Base-by-base conservation (phyloP, 2,113 vertebrate species). In the Hypanus sabinus region DNA sequence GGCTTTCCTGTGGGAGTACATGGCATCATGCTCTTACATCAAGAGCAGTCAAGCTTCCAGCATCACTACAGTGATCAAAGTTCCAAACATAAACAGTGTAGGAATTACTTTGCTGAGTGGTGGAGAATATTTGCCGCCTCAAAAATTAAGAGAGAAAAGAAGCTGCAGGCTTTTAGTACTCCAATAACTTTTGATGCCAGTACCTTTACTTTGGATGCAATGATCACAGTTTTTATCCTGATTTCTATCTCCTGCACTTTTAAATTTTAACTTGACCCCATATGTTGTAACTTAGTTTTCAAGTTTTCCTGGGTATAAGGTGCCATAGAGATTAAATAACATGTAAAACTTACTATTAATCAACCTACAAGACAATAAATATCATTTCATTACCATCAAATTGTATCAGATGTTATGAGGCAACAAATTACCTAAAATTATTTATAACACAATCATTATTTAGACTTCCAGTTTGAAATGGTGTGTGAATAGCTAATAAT, bases 11-110 rank as follows among this genome's bases (percentile, higher is more conserved):
- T 27, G 91, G 70, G 30, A 71, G 36, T 55, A 22, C 24, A 12
- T 18, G 24, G 24, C 22, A 73, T 8, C 38, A 16, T 33, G 55
- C 27, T 6, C 20, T 83, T 83, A 85, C 46, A 70, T 91, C 65
- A 91, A 91, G 62, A 73, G 36, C 68, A 75, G 38, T 75, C 91
- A 93, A 91, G 60, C 83, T 87, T 30, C 85, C 60, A 33, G n/a
- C 30, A 65, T 90, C 62, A 65, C 60, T 62, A 18, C 70, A 93
- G 70, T 73, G 91, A 75, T 93, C 68, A 71, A 46, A 30, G 22
- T 55, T 75, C 91, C 22, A 9, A 93, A 71, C 3, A 16, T 75
- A 38, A 93, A 73, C 65, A 73, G 57, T 36, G 16, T 1, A 22
- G 18, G 33, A 9, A 16, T 93, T 93, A 93, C 27, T 93, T 55